Evolutionary conservation across 2,888 invertebrate species (phyloP).

Genomic region (Urechis unicinctus): DNA sequence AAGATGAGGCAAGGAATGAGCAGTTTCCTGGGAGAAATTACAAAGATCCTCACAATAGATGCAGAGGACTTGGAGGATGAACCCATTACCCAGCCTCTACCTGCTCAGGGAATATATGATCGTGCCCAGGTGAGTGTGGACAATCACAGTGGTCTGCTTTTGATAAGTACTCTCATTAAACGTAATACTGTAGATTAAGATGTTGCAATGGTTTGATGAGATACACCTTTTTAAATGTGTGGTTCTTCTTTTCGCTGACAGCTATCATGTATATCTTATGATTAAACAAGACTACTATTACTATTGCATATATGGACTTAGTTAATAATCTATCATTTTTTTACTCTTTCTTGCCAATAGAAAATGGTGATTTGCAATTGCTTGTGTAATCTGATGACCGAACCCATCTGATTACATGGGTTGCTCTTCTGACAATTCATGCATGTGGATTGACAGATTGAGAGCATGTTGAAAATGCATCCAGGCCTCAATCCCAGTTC

Average conservation of each 20-base stretch:
- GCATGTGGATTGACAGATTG: no score
- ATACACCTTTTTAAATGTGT: not conserved
- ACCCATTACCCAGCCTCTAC: conserved; percentile 10
- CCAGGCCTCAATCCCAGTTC: no score
- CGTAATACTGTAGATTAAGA: not conserved
- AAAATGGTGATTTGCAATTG: no score
- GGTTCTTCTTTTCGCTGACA: not conserved
- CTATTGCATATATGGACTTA: no score
- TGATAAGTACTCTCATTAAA: not conserved
- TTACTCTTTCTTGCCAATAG: not conserved
- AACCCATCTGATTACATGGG: no score
- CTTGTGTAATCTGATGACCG: no score
- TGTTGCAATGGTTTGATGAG: not conserved
- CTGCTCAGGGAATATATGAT: conserved; percentile 33
- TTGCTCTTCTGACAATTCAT: no score
- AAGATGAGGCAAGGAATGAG: conserved; percentile 39
- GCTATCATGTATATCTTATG: not conserved
- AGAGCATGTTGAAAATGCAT: no score
- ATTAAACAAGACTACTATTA: no score
- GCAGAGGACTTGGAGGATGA: conserved; percentile 29
- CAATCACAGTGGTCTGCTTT: not conserved
- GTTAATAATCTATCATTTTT: no score
- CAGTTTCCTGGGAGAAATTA: conserved; percentile 36
- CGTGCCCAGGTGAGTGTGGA: conserved; percentile 33
- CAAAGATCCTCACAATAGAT: conserved; percentile 38